A percentile compares a stretch with the other conserved stretches of the same genome.
Conservation (phyloP, 2,797 vertebrate species). For the Myotis pilosus region DNA sequence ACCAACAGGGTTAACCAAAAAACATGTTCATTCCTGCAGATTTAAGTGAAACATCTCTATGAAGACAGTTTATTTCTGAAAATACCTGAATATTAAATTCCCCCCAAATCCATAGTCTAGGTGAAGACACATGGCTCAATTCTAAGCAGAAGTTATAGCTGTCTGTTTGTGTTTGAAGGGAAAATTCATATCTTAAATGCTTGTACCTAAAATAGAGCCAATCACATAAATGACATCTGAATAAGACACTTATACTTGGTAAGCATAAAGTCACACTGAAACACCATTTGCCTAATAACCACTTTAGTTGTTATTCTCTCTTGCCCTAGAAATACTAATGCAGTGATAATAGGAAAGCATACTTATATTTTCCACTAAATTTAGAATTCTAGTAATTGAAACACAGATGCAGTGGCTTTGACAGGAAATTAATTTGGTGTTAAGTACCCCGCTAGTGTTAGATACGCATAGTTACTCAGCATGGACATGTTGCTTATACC, state of each 20-base stretch:
- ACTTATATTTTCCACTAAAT: conserved; percentile 70
- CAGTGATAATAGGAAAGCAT: conserved; percentile 65
- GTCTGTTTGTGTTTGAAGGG: conserved; percentile 47
- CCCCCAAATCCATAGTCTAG: conserved; percentile 7
- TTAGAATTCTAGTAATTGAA: conserved; percentile 73
- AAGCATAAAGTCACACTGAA: conserved; percentile 69
- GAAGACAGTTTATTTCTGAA: not conserved
- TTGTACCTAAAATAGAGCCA: conserved; percentile 63
- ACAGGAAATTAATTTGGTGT: conserved; percentile 67
- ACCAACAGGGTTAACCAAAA: conserved; percentile 33
- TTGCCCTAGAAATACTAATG: conserved; percentile 75
- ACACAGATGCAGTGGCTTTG: conserved; percentile 65
- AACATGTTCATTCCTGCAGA: not conserved
- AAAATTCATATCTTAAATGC: conserved; percentile 56
- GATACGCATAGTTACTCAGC: conserved; percentile 4
- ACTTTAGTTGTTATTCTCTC: conserved; percentile 68
- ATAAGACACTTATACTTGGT: conserved; percentile 64
- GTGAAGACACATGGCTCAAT: conserved; percentile 50
- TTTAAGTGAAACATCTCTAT: conserved; percentile 43
- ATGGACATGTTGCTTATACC: not conserved
- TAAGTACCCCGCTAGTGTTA: conserved; percentile 49
- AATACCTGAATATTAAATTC: conserved; percentile 21
- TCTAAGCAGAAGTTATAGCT: conserved; percentile 43
- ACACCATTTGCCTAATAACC: conserved; percentile 70
- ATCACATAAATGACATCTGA: conserved; percentile 64